Base-by-base conservation (phyloP, 2,113 vertebrate genomes). In the Perccottus glenii region DNA sequence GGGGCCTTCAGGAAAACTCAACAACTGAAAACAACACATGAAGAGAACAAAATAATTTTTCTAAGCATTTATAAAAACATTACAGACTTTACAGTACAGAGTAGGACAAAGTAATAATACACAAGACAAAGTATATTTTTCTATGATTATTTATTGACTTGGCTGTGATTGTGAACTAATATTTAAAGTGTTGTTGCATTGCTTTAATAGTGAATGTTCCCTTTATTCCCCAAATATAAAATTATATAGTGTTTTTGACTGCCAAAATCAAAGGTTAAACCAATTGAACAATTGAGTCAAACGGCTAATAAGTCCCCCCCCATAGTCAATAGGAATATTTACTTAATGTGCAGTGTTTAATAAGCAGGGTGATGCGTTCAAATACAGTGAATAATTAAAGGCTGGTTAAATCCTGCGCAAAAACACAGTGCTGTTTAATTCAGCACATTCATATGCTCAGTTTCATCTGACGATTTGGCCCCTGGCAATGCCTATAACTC, bases 371-470 rank as follows among this genome's bases (percentile, higher is more conserved):
- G 69, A 53, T 67, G 71, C 65, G 52, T 90, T 89, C 87, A 88
- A 82, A 60, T 67, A 5, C 35, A 10, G 69, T 92, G 47, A 92
- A 92, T 92, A 87, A 91, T 91, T 88, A 50, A 92, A 45, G 27
- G 55, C 48, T 42, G 9, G 75, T 83, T 75, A 72, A 80, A 77
- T 61, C 64, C 55, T 9, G 80, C 48, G 64, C 51, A 82, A 75
- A 84, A 80, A 80, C 62, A 69, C 61, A 6, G 44, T 38, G 57
- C 75, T 84, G 64, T 87, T 85, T 77, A 83, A 88, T 90, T 83
- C 84, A 88, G 83, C 59, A 64, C 80, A 60, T 92, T 90, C 85
- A 91, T 82, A 85, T 87, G 90, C 89, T 91, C 89, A 89, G 86
- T 92, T 93, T 91, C 89, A 90, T 88, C 81, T 72, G 80, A 85